A percentile compares a stretch with the other conserved stretches of the same genome.
These are phyloP conservation scores for Porites cylindrica DNA, from an alignment of 92 coral and sea anemone species.

Conservation along the genomic window DNA sequence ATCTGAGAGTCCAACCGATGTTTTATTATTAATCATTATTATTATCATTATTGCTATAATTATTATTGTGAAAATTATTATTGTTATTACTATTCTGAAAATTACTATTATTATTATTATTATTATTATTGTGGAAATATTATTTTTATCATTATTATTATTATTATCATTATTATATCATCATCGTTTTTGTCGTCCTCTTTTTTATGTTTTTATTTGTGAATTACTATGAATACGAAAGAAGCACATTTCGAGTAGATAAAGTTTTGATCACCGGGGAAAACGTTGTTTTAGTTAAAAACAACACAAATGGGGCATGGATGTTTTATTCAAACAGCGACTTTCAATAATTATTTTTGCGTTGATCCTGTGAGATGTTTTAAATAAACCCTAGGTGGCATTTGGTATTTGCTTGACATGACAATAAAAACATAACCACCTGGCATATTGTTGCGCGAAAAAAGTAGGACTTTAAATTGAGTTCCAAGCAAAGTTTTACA, in stretches of 20 bases:
- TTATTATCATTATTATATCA: no score
- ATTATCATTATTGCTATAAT: no score
- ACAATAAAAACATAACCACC: not conserved
- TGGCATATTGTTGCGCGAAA: not conserved
- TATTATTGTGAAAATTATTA: not conserved
- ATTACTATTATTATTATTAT: no score
- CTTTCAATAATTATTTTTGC: not conserved
- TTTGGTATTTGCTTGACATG: not conserved
- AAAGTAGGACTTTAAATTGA: no score
- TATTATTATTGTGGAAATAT: no score
- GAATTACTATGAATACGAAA: no score
- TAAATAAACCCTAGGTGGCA: not conserved
- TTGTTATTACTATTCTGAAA: not conserved
- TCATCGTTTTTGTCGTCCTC: no score
- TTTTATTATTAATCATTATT: no score
- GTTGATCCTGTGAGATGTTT: not conserved
- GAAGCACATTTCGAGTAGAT: not conserved
- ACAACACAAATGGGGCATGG: not conserved
- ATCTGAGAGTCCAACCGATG: no score
- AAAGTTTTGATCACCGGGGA: not conserved
- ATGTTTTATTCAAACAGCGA: constrained; percentile 3
- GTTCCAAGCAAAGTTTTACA: no score
- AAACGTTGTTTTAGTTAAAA: not conserved
- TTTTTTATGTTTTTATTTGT: no score
- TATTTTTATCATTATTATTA: no score